phyloP scores from a whole-genome alignment of 2,888 invertebrate genomes.

The Nephrotoma appendiculata region DNA sequence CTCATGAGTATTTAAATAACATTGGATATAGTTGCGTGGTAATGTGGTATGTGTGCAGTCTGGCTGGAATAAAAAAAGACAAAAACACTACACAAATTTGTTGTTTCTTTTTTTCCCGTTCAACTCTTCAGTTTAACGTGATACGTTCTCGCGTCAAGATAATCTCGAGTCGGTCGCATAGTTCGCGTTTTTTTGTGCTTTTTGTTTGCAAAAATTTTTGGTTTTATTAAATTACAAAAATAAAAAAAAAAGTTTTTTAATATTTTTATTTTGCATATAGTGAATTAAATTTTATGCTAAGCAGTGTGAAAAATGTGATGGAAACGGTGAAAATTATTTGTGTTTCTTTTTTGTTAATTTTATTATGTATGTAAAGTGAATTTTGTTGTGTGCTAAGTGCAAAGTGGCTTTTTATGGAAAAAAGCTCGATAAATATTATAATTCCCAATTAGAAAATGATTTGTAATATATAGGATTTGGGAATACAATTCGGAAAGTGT shows the following conservation, averaged over 20 bases:
- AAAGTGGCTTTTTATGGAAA: neutral
- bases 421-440: neutral
- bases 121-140: neutral
- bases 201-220: neutral
- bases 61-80: neutral
- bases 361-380: neutral
- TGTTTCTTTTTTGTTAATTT: neutral
- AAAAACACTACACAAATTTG: neutral
- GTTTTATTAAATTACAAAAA: neutral
- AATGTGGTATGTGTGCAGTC: neutral
- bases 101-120: neutral
- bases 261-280: neutral
- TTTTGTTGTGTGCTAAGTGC: neutral
- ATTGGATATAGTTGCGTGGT: neutral
- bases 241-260: neutral
- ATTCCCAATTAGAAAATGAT: neutral
- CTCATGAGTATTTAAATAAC: neutral
- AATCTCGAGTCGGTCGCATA: neutral
- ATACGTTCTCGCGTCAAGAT: neutral
- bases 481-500: neutral
- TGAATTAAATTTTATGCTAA: neutral
- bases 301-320: neutral
- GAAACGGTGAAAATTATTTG: neutral
- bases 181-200: neutral
- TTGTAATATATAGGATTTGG: neutral